Evolutionary conservation across 1,140 invertebrate species (phyloP), one percentile per base, ranked within the genome.

Genomic region (Drosophila hydei): DNA sequence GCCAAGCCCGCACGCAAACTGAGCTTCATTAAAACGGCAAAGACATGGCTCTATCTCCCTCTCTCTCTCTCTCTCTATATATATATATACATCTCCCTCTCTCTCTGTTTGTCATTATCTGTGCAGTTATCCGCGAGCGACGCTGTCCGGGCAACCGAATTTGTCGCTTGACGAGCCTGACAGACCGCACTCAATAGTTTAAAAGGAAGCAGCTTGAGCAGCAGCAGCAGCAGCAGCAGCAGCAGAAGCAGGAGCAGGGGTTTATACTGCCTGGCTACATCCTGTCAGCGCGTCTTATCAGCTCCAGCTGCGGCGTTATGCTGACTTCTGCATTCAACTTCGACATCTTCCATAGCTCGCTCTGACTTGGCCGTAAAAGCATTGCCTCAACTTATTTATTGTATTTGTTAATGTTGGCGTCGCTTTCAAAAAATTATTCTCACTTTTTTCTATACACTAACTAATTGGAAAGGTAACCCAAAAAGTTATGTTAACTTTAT

Each of bases 1-100:
- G 11, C 19, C 8, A 3, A 7, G 12, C n/a, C 36, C 50, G 3
- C 27, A 3, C 6, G 83, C 76, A 72, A 81, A 72, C 55, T 81
- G 83, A 77, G 85, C 85, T 89, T 89, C 87, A 90, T 90, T 90
- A 90, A 90, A 90, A 88, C 72, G 87, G 67, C 87, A 87, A 90
- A 61, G 76, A 87, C 75, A 36, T 58, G 45, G 16, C 38, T 45
- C 38, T 56, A 5, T 40, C 16, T 14, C 48, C 27, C 21, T 19
- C 36, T 21, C 52, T 0, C 50, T 30, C 50, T 7, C 40, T 11
- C 61, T 9, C 45, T 48, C 55, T 54, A n/a, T n/a, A n/a, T n/a
- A n/a, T n/a, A n/a, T n/a, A n/a, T n/a, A n/a, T n/a, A n/a, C n/a
- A n/a, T 11, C 61, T 9, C 45, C 43, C 56, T 54, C 64, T 60